A percentile compares a stretch with the other conserved stretches of the same genome.
Evolutionary conservation across 2,113 vertebrate species (phyloP).

Genomic region (Hemiscyllium ocellatum): DNA sequence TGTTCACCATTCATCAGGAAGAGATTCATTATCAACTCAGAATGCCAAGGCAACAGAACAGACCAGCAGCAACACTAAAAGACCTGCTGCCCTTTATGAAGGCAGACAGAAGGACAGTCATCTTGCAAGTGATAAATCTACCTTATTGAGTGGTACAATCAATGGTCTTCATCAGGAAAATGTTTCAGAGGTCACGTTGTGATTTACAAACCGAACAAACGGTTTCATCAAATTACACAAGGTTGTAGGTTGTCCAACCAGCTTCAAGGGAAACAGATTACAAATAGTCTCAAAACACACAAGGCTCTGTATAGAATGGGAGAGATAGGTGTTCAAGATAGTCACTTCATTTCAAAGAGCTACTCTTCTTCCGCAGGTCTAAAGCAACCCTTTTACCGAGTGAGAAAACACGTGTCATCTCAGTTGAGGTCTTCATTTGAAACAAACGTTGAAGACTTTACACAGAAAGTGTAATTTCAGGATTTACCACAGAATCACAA

Average conservation of each 20-base stretch:
- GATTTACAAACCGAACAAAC: conserved; percentile 48
- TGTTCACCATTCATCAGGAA: too few relatives aligned
- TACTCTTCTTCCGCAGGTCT: neutral
- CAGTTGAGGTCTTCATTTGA: neutral
- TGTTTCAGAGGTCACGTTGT: conserved; percentile 44
- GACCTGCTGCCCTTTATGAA: neutral
- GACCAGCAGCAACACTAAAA: neutral
- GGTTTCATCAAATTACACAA: conserved; percentile 45
- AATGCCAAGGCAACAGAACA: neutral
- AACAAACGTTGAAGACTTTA: neutral
- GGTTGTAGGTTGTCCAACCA: conserved; percentile 28
- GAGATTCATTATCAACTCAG: neutral
- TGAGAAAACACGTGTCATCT: neutral
- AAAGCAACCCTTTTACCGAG: neutral
- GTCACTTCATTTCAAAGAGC: neutral
- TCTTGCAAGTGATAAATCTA: conserved; percentile 50
- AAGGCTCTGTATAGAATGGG: conserved; percentile 6
- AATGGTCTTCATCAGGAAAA: conserved; percentile 43
- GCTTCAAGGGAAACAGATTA: conserved; percentile 43
- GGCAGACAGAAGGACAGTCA: conserved; percentile 34
- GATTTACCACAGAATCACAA: neutral
- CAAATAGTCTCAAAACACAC: neutral
- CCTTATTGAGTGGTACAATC: conserved; percentile 53
- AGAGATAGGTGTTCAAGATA: neutral
- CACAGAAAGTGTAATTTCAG: neutral